phyloP scores from a whole-genome alignment of 2,888 invertebrate species.

The Nymphalis polychloros region DNA sequence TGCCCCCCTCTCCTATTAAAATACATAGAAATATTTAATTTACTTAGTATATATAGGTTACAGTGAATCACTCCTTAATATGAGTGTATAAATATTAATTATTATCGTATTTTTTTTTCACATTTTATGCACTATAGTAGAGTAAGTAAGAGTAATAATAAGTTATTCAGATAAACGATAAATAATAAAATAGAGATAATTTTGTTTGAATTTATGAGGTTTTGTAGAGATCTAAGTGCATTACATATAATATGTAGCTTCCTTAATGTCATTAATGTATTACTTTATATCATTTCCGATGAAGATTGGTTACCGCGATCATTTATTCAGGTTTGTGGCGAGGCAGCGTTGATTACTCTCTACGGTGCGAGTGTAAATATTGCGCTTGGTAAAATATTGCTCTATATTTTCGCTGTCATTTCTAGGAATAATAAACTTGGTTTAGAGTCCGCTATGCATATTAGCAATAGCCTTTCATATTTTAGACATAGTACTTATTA shows the following conservation, averaged over 20 bases:
- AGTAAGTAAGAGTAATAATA: no score
- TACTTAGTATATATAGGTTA: no score
- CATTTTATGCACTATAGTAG: no score
- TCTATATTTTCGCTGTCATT: slow-evolving; percentile 29
- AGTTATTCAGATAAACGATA: no score
- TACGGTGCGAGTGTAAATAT: slow-evolving; percentile 31
- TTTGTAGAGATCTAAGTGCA: background rate
- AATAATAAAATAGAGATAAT: background rate
- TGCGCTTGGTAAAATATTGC: slow-evolving; percentile 31
- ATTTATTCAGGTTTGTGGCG: slow-evolving; percentile 35
- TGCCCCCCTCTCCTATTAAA: no score
- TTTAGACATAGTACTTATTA: no score
- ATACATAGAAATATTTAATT: no score
- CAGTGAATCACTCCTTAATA: no score
- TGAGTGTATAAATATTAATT: no score
- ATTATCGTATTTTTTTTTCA: no score
- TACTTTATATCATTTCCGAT: slow-evolving; percentile 8
- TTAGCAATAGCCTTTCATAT: background rate
- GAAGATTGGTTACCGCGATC: slow-evolving; percentile 26
- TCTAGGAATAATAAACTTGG: slow-evolving; percentile 32
- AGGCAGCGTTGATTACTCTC: slow-evolving; percentile 35
- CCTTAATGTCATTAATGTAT: background rate
- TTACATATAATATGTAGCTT: background rate
- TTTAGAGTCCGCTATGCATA: slow-evolving; percentile 18
- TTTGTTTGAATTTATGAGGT: no score